Conservation (phyloP, 2,113 vertebrate species). For the Bothrops jararaca region DNA sequence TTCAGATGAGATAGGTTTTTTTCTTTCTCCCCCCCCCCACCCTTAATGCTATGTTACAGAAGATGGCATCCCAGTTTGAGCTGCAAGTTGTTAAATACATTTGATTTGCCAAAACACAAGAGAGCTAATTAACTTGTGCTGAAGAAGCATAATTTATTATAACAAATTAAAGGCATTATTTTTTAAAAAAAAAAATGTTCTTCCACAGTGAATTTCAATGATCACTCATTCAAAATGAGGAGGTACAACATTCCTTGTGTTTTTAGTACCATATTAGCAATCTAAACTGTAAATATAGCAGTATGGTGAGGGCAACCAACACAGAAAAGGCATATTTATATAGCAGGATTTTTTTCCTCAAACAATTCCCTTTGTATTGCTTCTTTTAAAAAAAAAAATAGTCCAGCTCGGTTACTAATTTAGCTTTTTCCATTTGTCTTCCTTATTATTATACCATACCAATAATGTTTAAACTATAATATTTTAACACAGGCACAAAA, state of each 20-base stretch:
- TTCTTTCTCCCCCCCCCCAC: neutral
- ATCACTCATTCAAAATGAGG: conserved; percentile 54
- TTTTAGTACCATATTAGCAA: conserved; percentile 55
- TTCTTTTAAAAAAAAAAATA: neutral
- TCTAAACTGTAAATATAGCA: conserved; percentile 40
- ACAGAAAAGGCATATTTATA: conserved; percentile 16
- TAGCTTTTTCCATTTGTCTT: conserved; percentile 5
- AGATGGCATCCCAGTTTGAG: conserved; percentile 52
- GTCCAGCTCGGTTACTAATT: conserved; percentile 8
- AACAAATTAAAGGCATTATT: conserved; percentile 63
- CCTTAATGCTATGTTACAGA: conserved; percentile 51
- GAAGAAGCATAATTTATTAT: conserved; percentile 59
- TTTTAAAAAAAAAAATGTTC: conserved; percentile 45
- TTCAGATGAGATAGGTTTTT: conserved; percentile 23
- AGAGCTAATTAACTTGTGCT: conserved; percentile 62
- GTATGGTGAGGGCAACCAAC: conserved; percentile 38
- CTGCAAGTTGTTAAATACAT: conserved; percentile 55
- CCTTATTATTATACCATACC: conserved; percentile 4
- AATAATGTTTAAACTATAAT: neutral
- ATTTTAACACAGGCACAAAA: neutral
- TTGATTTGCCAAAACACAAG: conserved; percentile 61
- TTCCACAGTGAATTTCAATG: conserved; percentile 55
- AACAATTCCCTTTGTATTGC: conserved; percentile 7
- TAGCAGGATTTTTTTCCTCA: neutral
- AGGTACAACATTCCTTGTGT: conserved; percentile 48